These are phyloP conservation scores for Passerina amoena DNA, from an alignment of 2,113 vertebrate species.

Conservation along the genomic window DNA sequence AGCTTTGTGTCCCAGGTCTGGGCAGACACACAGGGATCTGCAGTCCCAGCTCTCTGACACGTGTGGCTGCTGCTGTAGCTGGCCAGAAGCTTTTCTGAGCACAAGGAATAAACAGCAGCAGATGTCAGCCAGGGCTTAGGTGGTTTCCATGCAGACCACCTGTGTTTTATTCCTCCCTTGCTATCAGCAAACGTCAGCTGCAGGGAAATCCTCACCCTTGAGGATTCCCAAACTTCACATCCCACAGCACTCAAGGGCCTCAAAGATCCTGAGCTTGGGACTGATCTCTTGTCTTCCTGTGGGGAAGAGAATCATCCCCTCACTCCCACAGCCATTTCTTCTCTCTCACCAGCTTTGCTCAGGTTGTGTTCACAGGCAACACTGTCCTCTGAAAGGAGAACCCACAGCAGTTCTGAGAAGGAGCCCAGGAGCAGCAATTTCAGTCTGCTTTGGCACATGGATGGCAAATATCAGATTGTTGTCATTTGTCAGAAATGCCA, in stretches of 20 bases:
- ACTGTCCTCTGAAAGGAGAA: neutral
- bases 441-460: neutral
- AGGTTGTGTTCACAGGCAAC: neutral
- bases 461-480: neutral
- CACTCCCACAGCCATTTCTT: neutral
- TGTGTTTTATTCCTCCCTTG: neutral
- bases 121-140: neutral
- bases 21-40: neutral
- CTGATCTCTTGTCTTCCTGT: neutral
- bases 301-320: neutral
- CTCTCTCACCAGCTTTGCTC: neutral
- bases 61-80: neutral
- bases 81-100: neutral
- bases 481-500: neutral
- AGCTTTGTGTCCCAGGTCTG: neutral
- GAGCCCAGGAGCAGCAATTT: neutral
- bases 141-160: neutral
- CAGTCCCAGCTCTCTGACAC: neutral
- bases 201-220: fast-evolving
- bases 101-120: neutral
- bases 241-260: neutral
- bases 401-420: neutral
- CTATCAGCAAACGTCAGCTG: neutral
- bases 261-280: neutral
- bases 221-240: neutral